These are phyloP conservation scores for Trachymyrmex septentrionalis DNA, from an alignment of 1,140 invertebrate species.

Conservation along the genomic window DNA sequence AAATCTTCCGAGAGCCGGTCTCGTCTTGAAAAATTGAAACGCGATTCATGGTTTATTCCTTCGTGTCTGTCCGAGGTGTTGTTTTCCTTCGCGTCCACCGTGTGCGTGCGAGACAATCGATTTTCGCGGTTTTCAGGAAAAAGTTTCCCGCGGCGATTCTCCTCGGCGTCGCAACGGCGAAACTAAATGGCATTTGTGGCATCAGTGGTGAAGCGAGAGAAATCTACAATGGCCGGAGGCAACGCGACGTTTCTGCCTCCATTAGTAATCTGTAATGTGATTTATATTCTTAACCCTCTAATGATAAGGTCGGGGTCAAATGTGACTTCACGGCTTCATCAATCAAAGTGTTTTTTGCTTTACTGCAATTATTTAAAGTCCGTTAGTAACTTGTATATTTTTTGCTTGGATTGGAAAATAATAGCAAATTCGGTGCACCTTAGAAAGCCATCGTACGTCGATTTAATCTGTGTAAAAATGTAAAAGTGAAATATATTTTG, in stretches of 20 bases:
- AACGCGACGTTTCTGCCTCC: background rate
- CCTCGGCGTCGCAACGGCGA: background rate
- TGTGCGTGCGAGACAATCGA: conserved; percentile 41
- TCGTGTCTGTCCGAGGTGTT: conserved; percentile 27
- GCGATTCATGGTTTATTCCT: conserved; percentile 43
- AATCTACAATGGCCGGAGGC: background rate
- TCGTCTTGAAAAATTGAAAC: conserved; percentile 56
- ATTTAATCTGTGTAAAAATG: no score
- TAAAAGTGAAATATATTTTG: no score
- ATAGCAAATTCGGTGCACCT: no score
- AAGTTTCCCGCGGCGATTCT: background rate
- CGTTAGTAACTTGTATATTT: no score
- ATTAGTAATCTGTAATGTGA: background rate
- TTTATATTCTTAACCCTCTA: conserved; percentile 9
- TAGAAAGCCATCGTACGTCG: no score
- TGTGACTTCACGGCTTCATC: no score
- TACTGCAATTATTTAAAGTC: no score
- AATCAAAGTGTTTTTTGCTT: no score
- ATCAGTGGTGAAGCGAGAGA: background rate
- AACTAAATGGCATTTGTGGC: conserved; percentile 25
- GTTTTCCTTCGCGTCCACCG: conserved; percentile 34
- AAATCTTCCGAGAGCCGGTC: conserved; percentile 41
- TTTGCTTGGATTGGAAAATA: no score
- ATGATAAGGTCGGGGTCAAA: no score
- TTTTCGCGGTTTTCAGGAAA: conserved; percentile 40